These are phyloP conservation scores for Bos indicus DNA, from an alignment of 2,113 vertebrate genomes.

Conservation along the genomic window DNA sequence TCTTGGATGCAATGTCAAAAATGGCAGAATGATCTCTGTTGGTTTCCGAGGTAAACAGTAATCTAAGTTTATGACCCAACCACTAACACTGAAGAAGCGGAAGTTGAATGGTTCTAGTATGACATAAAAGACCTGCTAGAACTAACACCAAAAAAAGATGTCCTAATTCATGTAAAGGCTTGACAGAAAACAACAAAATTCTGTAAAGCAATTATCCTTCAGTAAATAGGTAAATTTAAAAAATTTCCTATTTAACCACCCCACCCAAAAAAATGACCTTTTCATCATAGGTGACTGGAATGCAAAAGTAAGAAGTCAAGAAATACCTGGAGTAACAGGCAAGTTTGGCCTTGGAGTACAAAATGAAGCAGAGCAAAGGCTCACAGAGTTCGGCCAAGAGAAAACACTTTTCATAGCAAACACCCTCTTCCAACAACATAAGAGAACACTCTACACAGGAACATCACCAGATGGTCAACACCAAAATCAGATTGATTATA, in stretches of 20 bases:
- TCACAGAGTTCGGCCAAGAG: neutral
- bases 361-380: neutral
- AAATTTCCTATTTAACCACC: neutral
- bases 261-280: fast-evolving
- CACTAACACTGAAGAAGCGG: neutral
- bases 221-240: neutral
- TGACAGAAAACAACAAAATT: neutral
- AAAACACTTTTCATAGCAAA: neutral
- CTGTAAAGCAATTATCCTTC: neutral
- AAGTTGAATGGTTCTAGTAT: neutral
- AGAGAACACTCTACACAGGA: neutral
- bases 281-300: neutral
- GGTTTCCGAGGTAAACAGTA: neutral
- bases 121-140: neutral
- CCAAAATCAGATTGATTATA: neutral
- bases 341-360: neutral
- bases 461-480: neutral
- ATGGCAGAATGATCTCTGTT: neutral
- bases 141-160: neutral
- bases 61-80: neutral
- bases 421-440: neutral
- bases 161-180: neutral
- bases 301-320: neutral
- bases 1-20: neutral
- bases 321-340: neutral